These are phyloP conservation scores for Luscinia megarhynchos DNA, from an alignment of 2,797 vertebrate species.

Conservation along the genomic window DNA sequence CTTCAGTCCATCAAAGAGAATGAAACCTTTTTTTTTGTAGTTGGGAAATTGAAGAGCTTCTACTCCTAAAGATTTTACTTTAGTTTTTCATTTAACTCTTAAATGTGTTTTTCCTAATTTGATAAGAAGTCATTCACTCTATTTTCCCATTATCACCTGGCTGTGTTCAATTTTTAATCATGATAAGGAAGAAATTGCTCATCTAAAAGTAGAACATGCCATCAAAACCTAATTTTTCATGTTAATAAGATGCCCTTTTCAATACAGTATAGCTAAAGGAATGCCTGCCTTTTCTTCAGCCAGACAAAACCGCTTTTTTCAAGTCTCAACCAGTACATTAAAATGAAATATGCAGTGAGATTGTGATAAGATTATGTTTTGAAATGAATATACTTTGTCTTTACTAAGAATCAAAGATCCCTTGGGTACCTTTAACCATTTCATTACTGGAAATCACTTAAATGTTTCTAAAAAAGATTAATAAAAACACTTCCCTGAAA, in stretches of 20 bases:
- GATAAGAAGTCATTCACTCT: not conserved
- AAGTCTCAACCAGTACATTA: not conserved
- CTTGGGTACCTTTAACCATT: not conserved
- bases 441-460: not conserved
- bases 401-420: not conserved
- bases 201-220: not conserved
- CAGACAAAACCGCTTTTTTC: not conserved
- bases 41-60: not conserved
- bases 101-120: not conserved
- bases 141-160: not conserved
- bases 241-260: not conserved
- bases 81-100: not conserved
- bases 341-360: not conserved
- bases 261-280: not conserved
- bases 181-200: not conserved
- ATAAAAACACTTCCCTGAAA: not conserved
- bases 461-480: not conserved
- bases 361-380: not conserved
- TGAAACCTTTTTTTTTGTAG: not conserved
- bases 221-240: not conserved
- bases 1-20: not conserved
- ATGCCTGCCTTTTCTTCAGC: not conserved
- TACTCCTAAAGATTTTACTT: not conserved
- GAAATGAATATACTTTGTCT: not conserved
- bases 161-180: not conserved